These are phyloP conservation scores for Xiphophorus birchmanni DNA, from an alignment of 2,797 vertebrate species.

Conservation along the genomic window DNA sequence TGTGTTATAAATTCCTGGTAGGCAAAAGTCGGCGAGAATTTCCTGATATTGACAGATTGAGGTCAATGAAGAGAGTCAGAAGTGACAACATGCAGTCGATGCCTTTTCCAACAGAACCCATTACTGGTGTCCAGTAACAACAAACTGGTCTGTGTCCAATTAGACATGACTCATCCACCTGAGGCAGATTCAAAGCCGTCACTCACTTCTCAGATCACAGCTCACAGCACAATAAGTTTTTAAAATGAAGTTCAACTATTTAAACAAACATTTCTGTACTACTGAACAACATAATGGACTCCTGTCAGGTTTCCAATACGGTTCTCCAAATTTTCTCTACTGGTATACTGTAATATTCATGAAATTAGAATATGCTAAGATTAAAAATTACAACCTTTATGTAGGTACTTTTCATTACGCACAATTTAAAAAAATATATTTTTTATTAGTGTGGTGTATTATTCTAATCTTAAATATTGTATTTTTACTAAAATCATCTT, in stretches of 20 bases:
- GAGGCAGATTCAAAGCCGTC: slow-evolving; percentile 16
- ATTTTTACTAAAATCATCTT: background rate
- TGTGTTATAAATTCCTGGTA: background rate
- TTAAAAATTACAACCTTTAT: background rate
- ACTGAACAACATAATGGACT: accelerated
- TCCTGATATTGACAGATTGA: slow-evolving; percentile 18
- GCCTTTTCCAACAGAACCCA: slow-evolving; percentile 18
- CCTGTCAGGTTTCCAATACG: background rate
- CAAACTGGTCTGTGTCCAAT: slow-evolving; percentile 26
- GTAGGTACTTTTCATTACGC: background rate
- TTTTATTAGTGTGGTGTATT: background rate
- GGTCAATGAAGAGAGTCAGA: slow-evolving; percentile 18
- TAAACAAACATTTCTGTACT: background rate
- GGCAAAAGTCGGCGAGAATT: background rate
- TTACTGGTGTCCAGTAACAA: slow-evolving; percentile 27
- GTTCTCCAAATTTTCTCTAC: background rate
- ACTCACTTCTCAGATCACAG: slow-evolving; percentile 1
- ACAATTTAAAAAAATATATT: background rate
- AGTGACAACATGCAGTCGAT: slow-evolving; percentile 33
- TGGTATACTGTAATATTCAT: background rate
- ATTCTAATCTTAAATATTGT: background rate
- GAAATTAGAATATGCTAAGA: background rate
- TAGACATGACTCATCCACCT: slow-evolving; percentile 12
- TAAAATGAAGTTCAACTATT: background rate
- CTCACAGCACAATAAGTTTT: background rate